Conservation (phyloP, 2,113 vertebrate genomes). For the Hippocampus comes region DNA sequence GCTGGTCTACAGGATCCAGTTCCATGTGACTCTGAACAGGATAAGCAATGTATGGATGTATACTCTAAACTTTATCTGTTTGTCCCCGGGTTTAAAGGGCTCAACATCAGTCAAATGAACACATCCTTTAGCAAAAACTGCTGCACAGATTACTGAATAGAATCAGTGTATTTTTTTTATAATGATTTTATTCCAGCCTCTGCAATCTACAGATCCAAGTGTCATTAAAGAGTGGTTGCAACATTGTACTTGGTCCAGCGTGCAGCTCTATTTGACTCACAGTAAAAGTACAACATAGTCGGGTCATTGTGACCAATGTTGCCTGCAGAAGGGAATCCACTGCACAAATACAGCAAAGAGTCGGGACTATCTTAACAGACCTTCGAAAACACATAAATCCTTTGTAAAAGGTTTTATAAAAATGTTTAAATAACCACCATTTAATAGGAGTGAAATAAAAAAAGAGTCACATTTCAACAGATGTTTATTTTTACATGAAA, state of each 20-base stretch:
- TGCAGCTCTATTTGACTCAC: too few species aligned
- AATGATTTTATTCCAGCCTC: neutral
- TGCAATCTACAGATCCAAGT: neutral
- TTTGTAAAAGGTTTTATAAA: neutral
- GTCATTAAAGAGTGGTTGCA: too few species aligned
- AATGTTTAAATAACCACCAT: neutral
- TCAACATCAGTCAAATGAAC: too few species aligned
- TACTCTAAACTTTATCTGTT: too few species aligned
- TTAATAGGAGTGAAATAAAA: neutral
- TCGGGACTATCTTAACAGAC: neutral
- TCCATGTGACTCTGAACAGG: too few species aligned
- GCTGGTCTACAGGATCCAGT: too few species aligned
- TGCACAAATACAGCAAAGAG: neutral
- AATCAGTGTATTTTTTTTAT: neutral
- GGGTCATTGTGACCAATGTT: neutral
- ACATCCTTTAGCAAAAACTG: neutral
- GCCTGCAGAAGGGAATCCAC: conserved; percentile 2
- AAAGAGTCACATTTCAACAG: conserved; percentile 23
- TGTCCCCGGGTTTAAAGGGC: too few species aligned
- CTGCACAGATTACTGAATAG: neutral
- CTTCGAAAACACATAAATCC: neutral
- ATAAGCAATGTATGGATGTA: too few species aligned
- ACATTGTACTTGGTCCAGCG: too few species aligned
- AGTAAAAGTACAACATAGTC: neutral
- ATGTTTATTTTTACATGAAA: conserved; percentile 45